These are phyloP conservation scores for Macrocentrus cingulum DNA, from an alignment of 1,140 invertebrate genomes.

Conservation along the genomic window DNA sequence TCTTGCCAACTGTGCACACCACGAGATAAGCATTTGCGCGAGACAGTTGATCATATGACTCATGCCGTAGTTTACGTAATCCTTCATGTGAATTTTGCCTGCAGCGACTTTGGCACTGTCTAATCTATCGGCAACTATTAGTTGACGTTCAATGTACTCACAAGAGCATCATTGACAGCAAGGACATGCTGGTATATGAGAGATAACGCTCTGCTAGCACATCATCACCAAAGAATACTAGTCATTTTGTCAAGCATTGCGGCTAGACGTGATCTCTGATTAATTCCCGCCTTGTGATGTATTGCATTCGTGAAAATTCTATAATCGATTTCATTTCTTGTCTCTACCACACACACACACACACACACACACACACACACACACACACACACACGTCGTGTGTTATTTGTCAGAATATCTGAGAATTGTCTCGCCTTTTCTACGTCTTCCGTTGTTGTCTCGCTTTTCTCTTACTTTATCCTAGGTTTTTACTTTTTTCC, in stretches of 20 bases:
- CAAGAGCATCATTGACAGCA: neutral
- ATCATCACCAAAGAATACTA: neutral
- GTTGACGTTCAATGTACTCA: neutral
- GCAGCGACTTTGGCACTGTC: neutral
- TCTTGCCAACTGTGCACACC: no score
- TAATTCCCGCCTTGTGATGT: constrained; percentile 26
- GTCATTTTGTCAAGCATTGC: constrained; percentile 17
- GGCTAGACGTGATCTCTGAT: constrained; percentile 28
- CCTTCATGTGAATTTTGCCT: neutral
- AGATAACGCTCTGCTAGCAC: neutral
- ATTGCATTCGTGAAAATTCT: constrained; percentile 3
- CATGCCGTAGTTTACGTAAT: neutral
- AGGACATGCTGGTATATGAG: constrained; percentile 13
- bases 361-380: no score
- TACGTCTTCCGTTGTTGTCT: neutral
- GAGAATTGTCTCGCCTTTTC: constrained; percentile 8
- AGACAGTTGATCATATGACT: no score
- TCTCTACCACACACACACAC: no score
- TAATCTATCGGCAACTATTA: neutral
- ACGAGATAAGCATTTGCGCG: no score
- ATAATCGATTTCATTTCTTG: constrained; percentile 17
- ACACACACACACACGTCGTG: neutral
- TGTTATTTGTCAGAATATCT: constrained; percentile 26
- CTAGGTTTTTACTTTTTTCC: neutral
- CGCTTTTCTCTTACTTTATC: neutral